Evolutionary conservation across 2,113 vertebrate species (phyloP).

Genomic region (Melanerpes aurifrons): DNA sequence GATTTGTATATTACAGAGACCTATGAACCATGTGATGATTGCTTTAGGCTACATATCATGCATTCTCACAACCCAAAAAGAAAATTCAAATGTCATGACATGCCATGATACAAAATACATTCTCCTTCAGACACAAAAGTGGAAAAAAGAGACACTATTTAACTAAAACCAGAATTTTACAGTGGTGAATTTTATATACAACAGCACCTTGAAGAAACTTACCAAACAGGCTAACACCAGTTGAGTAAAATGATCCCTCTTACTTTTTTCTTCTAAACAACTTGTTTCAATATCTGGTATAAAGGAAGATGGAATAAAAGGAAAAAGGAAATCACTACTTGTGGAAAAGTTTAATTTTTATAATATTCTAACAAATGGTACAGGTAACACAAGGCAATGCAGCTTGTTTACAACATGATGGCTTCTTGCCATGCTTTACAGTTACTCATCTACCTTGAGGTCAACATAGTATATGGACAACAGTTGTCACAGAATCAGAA

Average conservation of each 20-base stretch:
- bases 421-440: neutral
- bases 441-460: neutral
- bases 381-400: neutral
- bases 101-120: neutral
- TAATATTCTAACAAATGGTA: neutral
- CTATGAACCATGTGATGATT: neutral
- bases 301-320: neutral
- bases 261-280: slow-evolving; percentile 96
- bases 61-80: neutral
- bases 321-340: neutral
- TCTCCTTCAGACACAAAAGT: neutral
- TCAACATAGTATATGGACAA: neutral
- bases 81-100: neutral
- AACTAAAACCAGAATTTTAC: neutral
- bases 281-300: slow-evolving; percentile 93
- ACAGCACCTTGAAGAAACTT: slow-evolving; percentile 67
- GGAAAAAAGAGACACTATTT: neutral
- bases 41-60: neutral
- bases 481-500: neutral
- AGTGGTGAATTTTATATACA: neutral
- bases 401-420: neutral
- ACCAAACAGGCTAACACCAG: slow-evolving; percentile 97
- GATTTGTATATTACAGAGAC: neutral
- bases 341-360: neutral
- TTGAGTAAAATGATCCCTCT: slow-evolving; percentile 95